These are phyloP conservation scores for Anagyrus pseudococci DNA, from an alignment of 2,888 invertebrate genomes.

Conservation along the genomic window DNA sequence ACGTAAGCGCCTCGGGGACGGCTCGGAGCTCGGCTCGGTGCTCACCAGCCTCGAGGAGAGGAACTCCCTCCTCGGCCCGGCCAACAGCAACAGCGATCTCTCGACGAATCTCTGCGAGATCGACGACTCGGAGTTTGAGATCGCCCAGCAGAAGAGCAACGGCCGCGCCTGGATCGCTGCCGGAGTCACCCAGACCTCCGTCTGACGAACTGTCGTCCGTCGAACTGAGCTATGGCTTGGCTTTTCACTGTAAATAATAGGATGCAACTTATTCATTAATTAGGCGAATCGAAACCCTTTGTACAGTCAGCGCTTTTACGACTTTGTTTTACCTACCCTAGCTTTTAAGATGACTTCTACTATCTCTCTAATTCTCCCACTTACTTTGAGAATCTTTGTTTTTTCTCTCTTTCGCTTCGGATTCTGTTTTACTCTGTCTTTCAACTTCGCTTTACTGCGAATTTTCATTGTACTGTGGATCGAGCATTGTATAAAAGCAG, in stretches of 20 bases:
- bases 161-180: constrained; percentile 58
- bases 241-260: constrained; percentile 30
- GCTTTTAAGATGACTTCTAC: constrained; percentile 59
- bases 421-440: no score
- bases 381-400: no score
- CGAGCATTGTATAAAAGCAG: no score
- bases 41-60: constrained; percentile 77
- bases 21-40: constrained; percentile 73
- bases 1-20: constrained; percentile 55
- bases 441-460: no score
- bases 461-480: no score
- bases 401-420: no score
- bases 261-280: constrained; percentile 10
- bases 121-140: constrained; percentile 84
- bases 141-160: constrained; percentile 59
- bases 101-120: constrained; percentile 92
- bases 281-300: constrained; percentile 24
- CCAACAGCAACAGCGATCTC: constrained; percentile 82
- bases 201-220: constrained; percentile 51
- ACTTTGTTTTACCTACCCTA: constrained; percentile 9
- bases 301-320: constrained; percentile 32
- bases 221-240: background rate
- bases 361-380: no score
- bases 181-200: constrained; percentile 61
- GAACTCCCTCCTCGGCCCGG: constrained; percentile 76